Base-by-base conservation (phyloP, 2,797 vertebrate genomes). In the Galago senegalensis region DNA sequence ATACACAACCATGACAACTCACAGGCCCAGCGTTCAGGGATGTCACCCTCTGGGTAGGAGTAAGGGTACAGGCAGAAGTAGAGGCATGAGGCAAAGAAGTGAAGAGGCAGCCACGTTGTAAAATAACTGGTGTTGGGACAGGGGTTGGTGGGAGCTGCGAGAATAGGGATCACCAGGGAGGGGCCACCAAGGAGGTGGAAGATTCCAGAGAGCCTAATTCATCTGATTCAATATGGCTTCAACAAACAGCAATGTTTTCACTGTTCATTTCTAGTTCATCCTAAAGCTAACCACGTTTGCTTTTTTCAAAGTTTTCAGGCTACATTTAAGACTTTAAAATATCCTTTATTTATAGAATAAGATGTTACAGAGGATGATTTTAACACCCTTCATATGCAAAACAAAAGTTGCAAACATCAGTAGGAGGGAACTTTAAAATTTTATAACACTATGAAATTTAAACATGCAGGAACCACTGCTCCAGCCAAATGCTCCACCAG, bases 321-420 rank as follows among this genome's bases (percentile, higher is more conserved):
- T 69, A 88, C 8, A 67, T 83, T n/a, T 83, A 29, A 83, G 37
- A 53, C 56, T 70, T 91, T 88, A 53, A n/a, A 27, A n/a, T 46
- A 56, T 14, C 20, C 14, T 69, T 88, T 86, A 61, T 86, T 61
- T 73, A 56, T 53, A 70, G 46, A 63, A 63, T 53, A 60, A 21
- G 25, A 31, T 79, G 17, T 53, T 58, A 63, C 7, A 53, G 21
- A 70, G 53, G 37, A 85, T 93, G 10, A 75, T 87, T 89, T 92
- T 72, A 91, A 67, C 88, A 61, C 3, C 31, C 7, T 29, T 72
- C 82, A 40, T 37, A 43, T 61, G 10, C 11, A 94, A 92, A 70
- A 75, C 73, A 86, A 70, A 93, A 86, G 9, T 72, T 93, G 29
- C 31, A 61, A 18, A 18, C 60, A n/a, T 70, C 84, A 77, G 29